Evolutionary conservation across 1,140 invertebrate species (phyloP).

Genomic region (Drosophila athabasca): DNA sequence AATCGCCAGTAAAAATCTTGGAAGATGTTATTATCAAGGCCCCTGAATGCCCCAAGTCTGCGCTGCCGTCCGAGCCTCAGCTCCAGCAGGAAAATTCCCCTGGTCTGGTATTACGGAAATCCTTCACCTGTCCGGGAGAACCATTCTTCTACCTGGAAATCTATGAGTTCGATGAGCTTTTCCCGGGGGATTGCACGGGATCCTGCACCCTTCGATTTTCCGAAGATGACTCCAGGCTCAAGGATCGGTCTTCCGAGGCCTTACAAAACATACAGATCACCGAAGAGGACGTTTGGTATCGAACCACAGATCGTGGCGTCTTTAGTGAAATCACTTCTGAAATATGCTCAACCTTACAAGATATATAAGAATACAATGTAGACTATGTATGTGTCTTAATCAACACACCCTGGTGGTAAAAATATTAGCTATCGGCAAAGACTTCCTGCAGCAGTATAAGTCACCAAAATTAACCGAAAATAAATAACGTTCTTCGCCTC

Average conservation of each 20-base stretch:
- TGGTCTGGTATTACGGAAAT: conserved; percentile 25
- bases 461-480: too few species aligned
- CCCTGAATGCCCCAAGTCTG: too few species aligned
- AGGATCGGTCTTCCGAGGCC: conserved; percentile 25
- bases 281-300: conserved; percentile 36
- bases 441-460: too few species aligned
- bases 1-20: too few species aligned
- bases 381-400: too few species aligned
- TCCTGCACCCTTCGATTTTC: conserved; percentile 39
- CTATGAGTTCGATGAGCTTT: conserved; percentile 28
- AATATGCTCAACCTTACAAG: too few species aligned
- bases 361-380: too few species aligned
- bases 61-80: too few species aligned
- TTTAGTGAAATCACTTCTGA: background rate
- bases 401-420: too few species aligned
- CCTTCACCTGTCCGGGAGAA: background rate
- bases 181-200: conserved; percentile 10
- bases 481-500: too few species aligned
- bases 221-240: conserved; percentile 23
- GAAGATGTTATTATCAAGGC: too few species aligned
- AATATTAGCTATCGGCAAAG: too few species aligned
- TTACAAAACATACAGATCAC: conserved; percentile 18
- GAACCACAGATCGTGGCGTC: conserved; percentile 24
- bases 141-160: conserved; percentile 41
- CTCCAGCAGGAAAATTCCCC: background rate